These are phyloP conservation scores for Micoletzkya japonica DNA, from an alignment of 2,888 invertebrate species.

Conservation along the genomic window DNA sequence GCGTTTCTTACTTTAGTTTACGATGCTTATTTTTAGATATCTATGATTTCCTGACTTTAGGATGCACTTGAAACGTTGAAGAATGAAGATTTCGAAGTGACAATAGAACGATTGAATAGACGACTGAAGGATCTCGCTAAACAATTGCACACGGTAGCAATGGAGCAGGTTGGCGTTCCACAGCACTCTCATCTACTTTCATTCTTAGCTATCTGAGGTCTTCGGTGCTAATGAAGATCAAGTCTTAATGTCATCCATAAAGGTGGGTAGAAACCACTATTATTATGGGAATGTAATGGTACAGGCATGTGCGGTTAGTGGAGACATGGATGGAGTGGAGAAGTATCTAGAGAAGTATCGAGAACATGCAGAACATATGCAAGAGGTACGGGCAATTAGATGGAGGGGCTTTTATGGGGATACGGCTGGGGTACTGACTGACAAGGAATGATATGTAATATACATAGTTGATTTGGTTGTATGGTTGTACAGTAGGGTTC, in stretches of 20 bases:
- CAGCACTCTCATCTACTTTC: neutral
- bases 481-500: too few species aligned
- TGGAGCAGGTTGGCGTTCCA: slow-evolving; percentile 67
- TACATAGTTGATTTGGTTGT: too few species aligned
- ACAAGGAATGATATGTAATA: too few species aligned
- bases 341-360: slow-evolving; percentile 91
- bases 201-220: slow-evolving; percentile 62
- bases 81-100: slow-evolving; percentile 56
- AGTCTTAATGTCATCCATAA: slow-evolving; percentile 64
- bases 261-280: slow-evolving; percentile 29
- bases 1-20: neutral
- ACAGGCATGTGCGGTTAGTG: slow-evolving; percentile 71
- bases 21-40: neutral
- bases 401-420: too few species aligned
- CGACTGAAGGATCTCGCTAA: slow-evolving; percentile 62
- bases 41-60: slow-evolving; percentile 19
- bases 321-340: slow-evolving; percentile 86
- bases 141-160: slow-evolving; percentile 67
- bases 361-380: slow-evolving; percentile 95
- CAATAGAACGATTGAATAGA: slow-evolving; percentile 60
- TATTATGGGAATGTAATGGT: neutral
- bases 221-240: slow-evolving; percentile 68
- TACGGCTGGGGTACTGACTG: too few species aligned
- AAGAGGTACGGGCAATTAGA: slow-evolving; percentile 90
- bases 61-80: slow-evolving; percentile 37